A percentile compares a stretch with the other conserved stretches of the same genome.
These are phyloP conservation scores for Strigamia crassipes DNA, from an alignment of 2,888 invertebrate species.

Conservation along the genomic window DNA sequence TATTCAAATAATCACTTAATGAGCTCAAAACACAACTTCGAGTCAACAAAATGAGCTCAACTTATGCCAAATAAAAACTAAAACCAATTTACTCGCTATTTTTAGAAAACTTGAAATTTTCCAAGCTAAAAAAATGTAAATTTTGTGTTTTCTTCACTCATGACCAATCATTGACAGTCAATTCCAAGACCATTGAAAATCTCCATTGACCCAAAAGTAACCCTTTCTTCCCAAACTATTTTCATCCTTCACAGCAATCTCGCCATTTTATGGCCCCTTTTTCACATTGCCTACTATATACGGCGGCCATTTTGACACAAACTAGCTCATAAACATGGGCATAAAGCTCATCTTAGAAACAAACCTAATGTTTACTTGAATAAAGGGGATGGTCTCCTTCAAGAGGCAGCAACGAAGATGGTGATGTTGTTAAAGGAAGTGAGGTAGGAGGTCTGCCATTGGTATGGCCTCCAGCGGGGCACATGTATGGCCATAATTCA, in stretches of 20 bases:
- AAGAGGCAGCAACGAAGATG: constrained; percentile 14
- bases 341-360: constrained; percentile 34
- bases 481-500: constrained; percentile 34
- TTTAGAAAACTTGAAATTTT: background rate
- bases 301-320: constrained; percentile 13
- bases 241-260: background rate
- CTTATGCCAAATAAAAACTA: background rate
- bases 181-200: background rate
- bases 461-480: constrained; percentile 28
- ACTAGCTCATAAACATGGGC: constrained; percentile 28
- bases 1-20: background rate
- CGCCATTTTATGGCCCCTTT: constrained; percentile 7
- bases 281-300: constrained; percentile 10
- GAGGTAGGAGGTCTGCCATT: constrained; percentile 37
- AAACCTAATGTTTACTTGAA: constrained; percentile 26
- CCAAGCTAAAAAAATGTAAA: background rate
- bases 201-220: background rate
- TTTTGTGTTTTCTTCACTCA: background rate
- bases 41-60: background rate
- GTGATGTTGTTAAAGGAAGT: constrained; percentile 33
- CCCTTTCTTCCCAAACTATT: constrained; percentile 6
- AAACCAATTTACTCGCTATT: too few species aligned
- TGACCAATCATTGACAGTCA: background rate
- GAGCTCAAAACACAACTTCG: background rate
- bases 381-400: constrained; percentile 24